Conservation (phyloP, 2,113 vertebrate species). For the Recurvirostra avosetta region DNA sequence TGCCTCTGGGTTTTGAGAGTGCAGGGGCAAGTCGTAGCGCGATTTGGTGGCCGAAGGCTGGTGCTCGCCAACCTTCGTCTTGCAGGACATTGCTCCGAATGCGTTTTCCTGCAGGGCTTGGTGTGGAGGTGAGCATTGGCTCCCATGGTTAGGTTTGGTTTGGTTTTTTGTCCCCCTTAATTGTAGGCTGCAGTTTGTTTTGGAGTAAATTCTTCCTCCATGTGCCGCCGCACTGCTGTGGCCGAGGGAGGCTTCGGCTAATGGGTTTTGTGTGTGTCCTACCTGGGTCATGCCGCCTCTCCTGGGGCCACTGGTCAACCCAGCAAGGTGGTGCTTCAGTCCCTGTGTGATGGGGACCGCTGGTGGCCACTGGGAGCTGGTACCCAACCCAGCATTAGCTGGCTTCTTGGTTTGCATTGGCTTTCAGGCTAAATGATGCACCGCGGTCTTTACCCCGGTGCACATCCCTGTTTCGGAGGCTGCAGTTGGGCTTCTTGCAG, state of each 20-base stretch:
- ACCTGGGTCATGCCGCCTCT: neutral
- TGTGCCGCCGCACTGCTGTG: rapidly evolving
- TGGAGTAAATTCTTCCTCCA: neutral
- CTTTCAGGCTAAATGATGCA: neutral
- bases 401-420: neutral
- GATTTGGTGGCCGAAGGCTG: neutral
- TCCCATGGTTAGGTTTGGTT: neutral
- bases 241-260: neutral
- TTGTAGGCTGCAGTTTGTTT: neutral
- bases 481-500: neutral
- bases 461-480: neutral
- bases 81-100: rapidly evolving
- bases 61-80: neutral
- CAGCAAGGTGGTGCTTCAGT: rapidly evolving
- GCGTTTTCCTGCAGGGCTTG: neutral
- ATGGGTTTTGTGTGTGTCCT: neutral
- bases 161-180: neutral
- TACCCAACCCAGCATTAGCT: neutral
- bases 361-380: rapidly evolving
- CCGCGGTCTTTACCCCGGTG: rapidly evolving
- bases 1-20: neutral
- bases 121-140: neutral
- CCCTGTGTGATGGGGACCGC: neutral
- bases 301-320: neutral
- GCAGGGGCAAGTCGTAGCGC: rapidly evolving